Evolutionary conservation across 1,140 invertebrate species (phyloP).

Genomic region (Drosophila eugracilis): DNA sequence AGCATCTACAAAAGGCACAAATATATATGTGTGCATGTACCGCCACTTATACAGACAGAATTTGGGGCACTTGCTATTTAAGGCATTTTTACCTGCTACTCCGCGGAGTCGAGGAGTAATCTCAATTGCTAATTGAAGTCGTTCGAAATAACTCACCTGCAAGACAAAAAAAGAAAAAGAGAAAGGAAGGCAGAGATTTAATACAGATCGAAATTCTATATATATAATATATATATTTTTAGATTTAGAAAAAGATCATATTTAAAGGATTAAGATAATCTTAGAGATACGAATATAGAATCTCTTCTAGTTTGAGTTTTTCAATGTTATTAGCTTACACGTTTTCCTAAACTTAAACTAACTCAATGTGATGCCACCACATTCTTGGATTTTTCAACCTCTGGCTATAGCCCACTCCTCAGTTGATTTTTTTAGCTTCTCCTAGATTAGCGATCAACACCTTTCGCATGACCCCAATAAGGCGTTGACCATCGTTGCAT

Average conservation of each 20-base stretch:
- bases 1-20: conserved; percentile 9
- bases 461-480: conserved; percentile 49
- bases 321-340: no score
- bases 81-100: conserved; percentile 62
- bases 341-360: no score
- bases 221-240: conserved; percentile 4
- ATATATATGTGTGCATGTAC: conserved; percentile 2
- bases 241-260: no score
- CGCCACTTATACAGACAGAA: no score
- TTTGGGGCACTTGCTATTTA: conserved; percentile 59
- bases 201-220: no score
- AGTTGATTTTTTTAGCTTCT: no score
- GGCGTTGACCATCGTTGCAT: conserved; percentile 27
- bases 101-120: conserved; percentile 27
- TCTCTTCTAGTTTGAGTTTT: no score
- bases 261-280: no score
- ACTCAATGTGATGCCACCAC: no score
- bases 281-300: no score
- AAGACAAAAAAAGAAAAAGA: conserved; percentile 29
- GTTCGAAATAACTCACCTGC: conserved; percentile 62
- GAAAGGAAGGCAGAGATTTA: conserved; percentile 30
- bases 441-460: conserved; percentile 35
- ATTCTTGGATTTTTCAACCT: no score
- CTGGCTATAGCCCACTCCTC: background rate
- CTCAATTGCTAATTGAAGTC: conserved; percentile 55